Conservation (phyloP, 2,888 invertebrate genomes). For the Ditylenchus weischeri region DNA sequence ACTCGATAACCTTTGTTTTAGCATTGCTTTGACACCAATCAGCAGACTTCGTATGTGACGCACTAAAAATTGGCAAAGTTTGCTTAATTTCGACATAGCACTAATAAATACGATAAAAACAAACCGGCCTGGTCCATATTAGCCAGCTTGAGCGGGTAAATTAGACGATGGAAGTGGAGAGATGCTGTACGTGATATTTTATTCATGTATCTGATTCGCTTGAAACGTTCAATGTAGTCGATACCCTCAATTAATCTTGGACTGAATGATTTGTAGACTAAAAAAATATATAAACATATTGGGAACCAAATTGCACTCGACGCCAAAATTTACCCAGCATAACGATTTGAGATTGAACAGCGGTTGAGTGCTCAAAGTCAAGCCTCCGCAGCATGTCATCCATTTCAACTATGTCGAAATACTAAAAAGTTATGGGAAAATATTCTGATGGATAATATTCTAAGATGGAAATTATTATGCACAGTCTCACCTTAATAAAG, state of each 20-base stretch:
- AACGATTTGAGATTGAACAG: constrained; percentile 28
- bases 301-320: too few relatives aligned
- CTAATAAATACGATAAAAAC: background rate
- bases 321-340: background rate
- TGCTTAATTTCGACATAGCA: background rate
- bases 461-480: too few relatives aligned
- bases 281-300: too few relatives aligned
- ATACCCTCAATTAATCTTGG: constrained; percentile 18
- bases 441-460: too few relatives aligned
- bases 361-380: constrained; percentile 29
- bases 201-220: constrained; percentile 21
- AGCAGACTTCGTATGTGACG: constrained; percentile 20
- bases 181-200: constrained; percentile 29
- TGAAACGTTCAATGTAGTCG: constrained; percentile 23
- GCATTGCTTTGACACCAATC: constrained; percentile 18
- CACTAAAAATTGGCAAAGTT: constrained; percentile 14
- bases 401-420: constrained; percentile 20
- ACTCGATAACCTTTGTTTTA: constrained; percentile 8
- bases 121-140: constrained; percentile 24
- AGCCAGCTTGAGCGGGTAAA: constrained; percentile 25
- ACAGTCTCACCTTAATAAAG: constrained; percentile 20
- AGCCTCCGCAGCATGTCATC: constrained; percentile 25
- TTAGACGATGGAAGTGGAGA: constrained; percentile 30
- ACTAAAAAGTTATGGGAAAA: constrained; percentile 9
- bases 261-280: constrained; percentile 18